Evolutionary conservation across 37 sponge, comb jelly and placozoan species (phyloP).

Genomic region (Mnemiopsis leidyi): DNA sequence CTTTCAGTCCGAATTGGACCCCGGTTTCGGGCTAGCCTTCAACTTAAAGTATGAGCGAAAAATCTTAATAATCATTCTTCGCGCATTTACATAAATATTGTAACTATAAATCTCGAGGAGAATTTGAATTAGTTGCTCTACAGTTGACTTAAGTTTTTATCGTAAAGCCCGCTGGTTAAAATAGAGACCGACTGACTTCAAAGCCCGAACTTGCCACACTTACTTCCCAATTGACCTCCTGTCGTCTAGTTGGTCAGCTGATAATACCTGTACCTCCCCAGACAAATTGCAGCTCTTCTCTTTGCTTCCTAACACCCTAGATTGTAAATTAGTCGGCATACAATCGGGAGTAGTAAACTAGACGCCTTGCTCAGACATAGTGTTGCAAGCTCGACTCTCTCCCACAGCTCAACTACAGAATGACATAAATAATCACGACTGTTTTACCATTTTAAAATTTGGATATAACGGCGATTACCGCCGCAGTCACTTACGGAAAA

Average conservation of each 20-base stretch:
- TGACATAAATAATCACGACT: neutral
- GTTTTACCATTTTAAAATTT: neutral
- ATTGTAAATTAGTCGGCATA: neutral
- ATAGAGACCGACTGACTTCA: too few relatives aligned
- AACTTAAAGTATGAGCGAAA: too few relatives aligned
- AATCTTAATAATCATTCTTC: too few relatives aligned
- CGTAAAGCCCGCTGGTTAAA: too few relatives aligned
- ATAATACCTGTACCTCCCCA: neutral
- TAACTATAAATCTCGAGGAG: too few relatives aligned
- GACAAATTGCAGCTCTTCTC: neutral
- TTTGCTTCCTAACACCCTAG: neutral
- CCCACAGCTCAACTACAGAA: neutral
- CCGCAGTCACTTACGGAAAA: neutral
- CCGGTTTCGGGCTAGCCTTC: too few relatives aligned
- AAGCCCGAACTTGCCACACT: too few relatives aligned
- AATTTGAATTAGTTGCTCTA: too few relatives aligned
- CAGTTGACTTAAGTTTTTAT: too few relatives aligned
- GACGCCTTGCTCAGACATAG: neutral
- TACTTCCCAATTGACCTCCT: neutral
- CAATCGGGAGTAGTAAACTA: neutral
- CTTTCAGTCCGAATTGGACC: too few relatives aligned
- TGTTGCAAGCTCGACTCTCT: neutral
- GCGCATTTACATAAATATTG: too few relatives aligned
- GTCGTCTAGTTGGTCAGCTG: neutral
- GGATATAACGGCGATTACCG: neutral